phyloP scores from a whole-genome alignment of 2,888 invertebrate genomes.

The Polydesmus complanatus region DNA sequence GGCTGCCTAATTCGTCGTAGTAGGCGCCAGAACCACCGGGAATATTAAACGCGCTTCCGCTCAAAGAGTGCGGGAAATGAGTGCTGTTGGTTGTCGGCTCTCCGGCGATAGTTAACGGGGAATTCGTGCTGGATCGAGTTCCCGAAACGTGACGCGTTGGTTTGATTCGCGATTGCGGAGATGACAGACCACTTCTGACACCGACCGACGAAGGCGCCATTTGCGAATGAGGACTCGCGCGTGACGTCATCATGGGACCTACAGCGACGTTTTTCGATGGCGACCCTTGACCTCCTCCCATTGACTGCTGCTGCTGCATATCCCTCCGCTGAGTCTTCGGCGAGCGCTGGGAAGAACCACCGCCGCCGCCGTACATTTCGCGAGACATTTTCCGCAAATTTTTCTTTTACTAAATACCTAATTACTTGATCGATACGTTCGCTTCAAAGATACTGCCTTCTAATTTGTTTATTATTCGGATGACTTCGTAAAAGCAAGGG shows the following conservation, averaged over 20 bases:
- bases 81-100: slow-evolving; percentile 23
- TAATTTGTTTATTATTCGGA: not conserved
- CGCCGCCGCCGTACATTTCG: slow-evolving; percentile 40
- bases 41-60: slow-evolving; percentile 18
- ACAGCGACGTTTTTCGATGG: slow-evolving; percentile 10
- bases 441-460: not conserved
- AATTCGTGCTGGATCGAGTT: slow-evolving; percentile 21
- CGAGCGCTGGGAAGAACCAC: slow-evolving; percentile 38
- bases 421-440: too few relatives aligned
- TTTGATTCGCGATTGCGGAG: slow-evolving; percentile 5
- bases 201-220: not conserved
- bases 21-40: slow-evolving; percentile 13
- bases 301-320: slow-evolving; percentile 17
- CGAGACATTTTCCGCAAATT: slow-evolving; percentile 38
- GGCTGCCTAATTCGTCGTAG: slow-evolving; percentile 13
- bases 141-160: slow-evolving; percentile 20
- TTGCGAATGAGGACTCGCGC: slow-evolving; percentile 7
- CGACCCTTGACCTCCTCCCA: slow-evolving; percentile 16
- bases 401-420: not conserved
- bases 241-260: slow-evolving; percentile 19
- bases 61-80: slow-evolving; percentile 17
- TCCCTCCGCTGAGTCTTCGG: slow-evolving; percentile 33
- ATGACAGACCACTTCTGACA: slow-evolving; percentile 1
- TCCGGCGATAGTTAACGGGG: slow-evolving; percentile 27
- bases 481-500: not conserved